Evolutionary conservation across 2,797 vertebrate genomes (phyloP).

Genomic region (Peromyscus nudipes): DNA sequence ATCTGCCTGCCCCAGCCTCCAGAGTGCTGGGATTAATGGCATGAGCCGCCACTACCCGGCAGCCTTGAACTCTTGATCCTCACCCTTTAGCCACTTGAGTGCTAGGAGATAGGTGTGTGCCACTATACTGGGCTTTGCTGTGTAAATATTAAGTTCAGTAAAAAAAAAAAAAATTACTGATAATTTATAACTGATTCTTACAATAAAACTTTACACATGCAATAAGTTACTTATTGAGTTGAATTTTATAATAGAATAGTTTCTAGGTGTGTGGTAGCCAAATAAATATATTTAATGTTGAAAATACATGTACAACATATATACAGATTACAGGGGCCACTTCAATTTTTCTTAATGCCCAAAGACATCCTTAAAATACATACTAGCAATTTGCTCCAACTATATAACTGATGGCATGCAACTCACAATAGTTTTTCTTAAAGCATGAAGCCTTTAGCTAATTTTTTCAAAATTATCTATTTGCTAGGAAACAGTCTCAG

Average conservation of each 20-base stretch:
- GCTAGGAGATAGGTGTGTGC: neutral
- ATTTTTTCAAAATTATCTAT: slow-evolving; percentile 29
- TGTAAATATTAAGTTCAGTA: neutral
- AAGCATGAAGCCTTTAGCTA: neutral
- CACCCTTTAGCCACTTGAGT: neutral
- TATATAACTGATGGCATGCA: neutral
- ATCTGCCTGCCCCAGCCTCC: neutral
- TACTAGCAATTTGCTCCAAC: neutral
- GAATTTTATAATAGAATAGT: neutral
- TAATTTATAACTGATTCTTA: slow-evolving; percentile 11
- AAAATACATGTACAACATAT: neutral
- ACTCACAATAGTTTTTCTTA: neutral
- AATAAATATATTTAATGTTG: neutral
- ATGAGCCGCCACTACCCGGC: no score
- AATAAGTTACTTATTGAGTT: neutral
- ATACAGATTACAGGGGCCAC: slow-evolving; percentile 65
- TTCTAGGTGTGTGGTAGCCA: neutral
- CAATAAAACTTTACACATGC: slow-evolving; percentile 15
- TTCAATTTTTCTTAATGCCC: slow-evolving; percentile 60
- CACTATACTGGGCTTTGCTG: neutral
- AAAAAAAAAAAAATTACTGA: neutral
- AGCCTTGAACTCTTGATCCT: neutral
- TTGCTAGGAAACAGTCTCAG: neutral
- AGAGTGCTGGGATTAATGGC: neutral
- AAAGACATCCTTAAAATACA: slow-evolving; percentile 11